phyloP scores from a whole-genome alignment of 2,888 invertebrate genomes.

The Meganola albula region DNA sequence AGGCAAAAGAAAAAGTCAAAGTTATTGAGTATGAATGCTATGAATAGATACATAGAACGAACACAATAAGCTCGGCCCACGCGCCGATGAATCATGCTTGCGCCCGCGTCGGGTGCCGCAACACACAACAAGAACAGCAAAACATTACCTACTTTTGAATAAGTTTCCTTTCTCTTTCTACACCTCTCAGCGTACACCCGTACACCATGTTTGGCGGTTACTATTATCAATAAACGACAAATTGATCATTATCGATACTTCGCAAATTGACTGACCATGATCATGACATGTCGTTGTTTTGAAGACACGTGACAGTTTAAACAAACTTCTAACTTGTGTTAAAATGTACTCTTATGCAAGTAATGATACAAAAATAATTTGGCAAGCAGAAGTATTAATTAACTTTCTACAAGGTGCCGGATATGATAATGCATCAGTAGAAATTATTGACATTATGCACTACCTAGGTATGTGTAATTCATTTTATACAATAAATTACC shows the following conservation, averaged over 20 bases:
- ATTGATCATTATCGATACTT: constrained; percentile 35
- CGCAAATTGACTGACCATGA: constrained; percentile 43
- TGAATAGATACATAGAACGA: constrained; percentile 28
- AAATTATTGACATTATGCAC: no score
- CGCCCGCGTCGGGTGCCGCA: constrained; percentile 49
- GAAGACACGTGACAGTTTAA: no score
- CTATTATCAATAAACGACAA: constrained; percentile 49
- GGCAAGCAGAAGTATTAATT: no score
- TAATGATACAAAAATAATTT: no score
- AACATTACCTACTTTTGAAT: constrained; percentile 78
- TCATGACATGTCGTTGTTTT: no score
- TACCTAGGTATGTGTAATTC: no score
- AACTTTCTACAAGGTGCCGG: no score
- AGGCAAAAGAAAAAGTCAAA: constrained; percentile 56
- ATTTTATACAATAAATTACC: no score
- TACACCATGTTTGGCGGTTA: constrained; percentile 52
- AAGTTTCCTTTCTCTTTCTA: constrained; percentile 77
- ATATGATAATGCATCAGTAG: no score
- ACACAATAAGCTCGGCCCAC: constrained; percentile 71
- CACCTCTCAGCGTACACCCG: constrained; percentile 57
- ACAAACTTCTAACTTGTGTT: no score
- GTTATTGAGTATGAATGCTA: constrained; percentile 54
- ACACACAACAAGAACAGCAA: constrained; percentile 59
- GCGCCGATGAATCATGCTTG: constrained; percentile 69
- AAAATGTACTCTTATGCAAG: no score